Base-by-base conservation (phyloP, 2,888 invertebrate species). In the Holacanthella duospinosa region DNA sequence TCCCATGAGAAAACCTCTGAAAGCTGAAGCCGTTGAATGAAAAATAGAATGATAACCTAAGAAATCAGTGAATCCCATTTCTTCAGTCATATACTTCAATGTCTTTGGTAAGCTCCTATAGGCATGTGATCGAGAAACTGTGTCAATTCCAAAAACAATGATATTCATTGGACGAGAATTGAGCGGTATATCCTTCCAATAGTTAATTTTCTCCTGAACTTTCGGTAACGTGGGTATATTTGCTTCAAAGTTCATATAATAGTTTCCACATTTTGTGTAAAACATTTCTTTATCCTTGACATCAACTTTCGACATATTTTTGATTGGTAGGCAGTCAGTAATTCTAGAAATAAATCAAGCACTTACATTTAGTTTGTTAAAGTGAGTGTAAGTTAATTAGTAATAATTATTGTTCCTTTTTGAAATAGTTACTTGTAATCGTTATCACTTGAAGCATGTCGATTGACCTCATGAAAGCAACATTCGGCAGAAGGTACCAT, bases 1-100 rank as follows among this genome's bases (percentile, higher is more conserved):
- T 1, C 93, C 93, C 0, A 87, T 85, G 4, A 89, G 79, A 53
- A 88, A 80, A 0, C 92, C 89, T 82, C 91, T 86, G 58, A 93
- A 77, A 77, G 94, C 94, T 0, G 92, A 90, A 74, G 88, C 89
- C 0, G 92, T 93, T 74, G 29, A 4, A 3, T 58, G 54, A 4
- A 29, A 79, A 6, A 80, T 78, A 71, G 80, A 81, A 64, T 76
- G 77, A 76, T 88, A 91, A 1, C 88, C 91, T 69, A 84, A 81
- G 75, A 86, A 81, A 64, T 84, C 84, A 55, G 87, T 78, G 82
- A 87, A 89, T 61, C 81, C 84, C 62, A 84, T 83, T 24, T 84
- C 81, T 16, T 27, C 9, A 56, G 83, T 79, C 48, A 93, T 78
- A 75, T 84, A 85, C n/a, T 80, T 78, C 1, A 82, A 79, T 0